Evolutionary conservation across 2,113 vertebrate species (phyloP), one percentile per base, ranked within the genome.

Genomic region (Chrysemys picta): DNA sequence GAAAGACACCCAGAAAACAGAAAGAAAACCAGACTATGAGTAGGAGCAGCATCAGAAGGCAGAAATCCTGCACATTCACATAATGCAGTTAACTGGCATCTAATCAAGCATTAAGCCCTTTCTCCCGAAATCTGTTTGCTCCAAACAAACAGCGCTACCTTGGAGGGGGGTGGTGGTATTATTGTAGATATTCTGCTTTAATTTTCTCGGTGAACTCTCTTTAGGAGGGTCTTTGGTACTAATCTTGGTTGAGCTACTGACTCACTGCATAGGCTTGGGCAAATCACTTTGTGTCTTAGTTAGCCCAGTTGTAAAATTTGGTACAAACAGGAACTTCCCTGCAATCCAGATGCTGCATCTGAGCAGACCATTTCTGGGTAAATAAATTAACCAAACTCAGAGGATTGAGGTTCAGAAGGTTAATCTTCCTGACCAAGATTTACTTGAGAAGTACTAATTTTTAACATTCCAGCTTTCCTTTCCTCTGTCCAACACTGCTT

Each of bases 311-410:
- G 82, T 50, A 89, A 83, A 93, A 90, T 6, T 82, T 42, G 4
- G 50, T 1, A 81, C 80, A 79, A 93, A 81, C 5, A 80, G 47
- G 25, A 95, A 80, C 45, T 80, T 90, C 27, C 16, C 47, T 50
- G 49, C 35, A 87, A 94, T 90, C 0, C 25, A 80, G 42, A 72
- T 53, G 29, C 25, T 72, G 62, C 50, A 35, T 82, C 69, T 86
- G 82, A 76, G 78, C 47, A 86, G n/a, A 90, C 29, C 88, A 90
- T 52, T 86, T 81, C 47, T 93, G 27, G 14, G 80, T 54, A 85
- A 88, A 93, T 31, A 91, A 93, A 95, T 54, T 82, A 94, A 90
- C 81, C 53, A 45, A 95, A 84, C 45, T 25, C 83, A 72, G 29
- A 92, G 80, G 84, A 93, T 93, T 91, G 89, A 80, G 0, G 0